phyloP scores from a whole-genome alignment of 2,888 invertebrate genomes.

The Heliconius cydno region DNA sequence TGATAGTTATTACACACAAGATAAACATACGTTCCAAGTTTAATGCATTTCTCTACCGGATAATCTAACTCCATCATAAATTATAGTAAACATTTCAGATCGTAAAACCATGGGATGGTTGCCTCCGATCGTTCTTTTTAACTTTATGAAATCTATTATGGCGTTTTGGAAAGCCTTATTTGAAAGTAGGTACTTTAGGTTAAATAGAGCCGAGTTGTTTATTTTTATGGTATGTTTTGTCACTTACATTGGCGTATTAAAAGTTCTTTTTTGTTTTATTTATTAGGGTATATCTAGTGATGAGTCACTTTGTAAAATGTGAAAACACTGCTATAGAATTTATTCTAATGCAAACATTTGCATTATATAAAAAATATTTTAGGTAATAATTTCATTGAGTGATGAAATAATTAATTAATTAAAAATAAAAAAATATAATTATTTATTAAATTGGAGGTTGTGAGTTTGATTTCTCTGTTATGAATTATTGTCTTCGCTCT shows the following conservation, averaged over 20 bases:
- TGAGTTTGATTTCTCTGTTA: too few species aligned
- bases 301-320: neutral
- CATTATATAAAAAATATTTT: too few species aligned
- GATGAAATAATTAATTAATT: too few species aligned
- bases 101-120: slow-evolving; percentile 34
- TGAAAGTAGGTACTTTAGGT: neutral
- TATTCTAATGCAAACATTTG: neutral
- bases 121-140: slow-evolving; percentile 27
- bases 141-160: slow-evolving; percentile 28
- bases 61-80: slow-evolving; percentile 43
- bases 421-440: too few species aligned
- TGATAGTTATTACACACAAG: slow-evolving; percentile 45
- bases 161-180: slow-evolving; percentile 19
- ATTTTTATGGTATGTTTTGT: slow-evolving; percentile 15
- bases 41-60: slow-evolving; percentile 42
- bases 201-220: slow-evolving; percentile 7
- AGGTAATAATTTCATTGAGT: too few species aligned
- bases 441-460: too few species aligned
- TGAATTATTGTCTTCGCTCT: too few species aligned
- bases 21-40: slow-evolving; percentile 43
- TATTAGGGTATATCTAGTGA: neutral
- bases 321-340: neutral
- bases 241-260: neutral
- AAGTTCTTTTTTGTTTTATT: neutral
- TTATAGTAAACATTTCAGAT: slow-evolving; percentile 32